Evolutionary conservation across 2,113 vertebrate species (phyloP), one percentile per base, ranked within the genome.

Genomic region (Siniperca knerii): DNA sequence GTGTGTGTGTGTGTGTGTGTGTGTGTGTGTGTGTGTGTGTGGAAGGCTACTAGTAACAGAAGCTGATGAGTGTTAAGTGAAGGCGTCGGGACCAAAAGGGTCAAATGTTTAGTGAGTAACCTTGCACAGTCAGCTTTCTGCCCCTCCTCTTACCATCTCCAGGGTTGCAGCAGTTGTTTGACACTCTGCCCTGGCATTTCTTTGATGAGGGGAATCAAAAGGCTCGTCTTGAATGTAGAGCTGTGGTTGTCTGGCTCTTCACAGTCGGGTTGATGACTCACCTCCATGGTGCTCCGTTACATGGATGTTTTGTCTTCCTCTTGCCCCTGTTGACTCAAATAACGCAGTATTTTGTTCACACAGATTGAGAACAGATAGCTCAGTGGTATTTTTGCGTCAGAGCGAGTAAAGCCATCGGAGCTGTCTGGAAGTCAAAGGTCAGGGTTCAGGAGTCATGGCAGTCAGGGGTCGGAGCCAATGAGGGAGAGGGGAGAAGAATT

Each of bases 251-350:
- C 79, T 87, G 85, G 67, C 71, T 58, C 62, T 75, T 81, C 48
- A 37, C 62, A 76, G 69, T 77, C 70, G 80, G 75, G 57, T 69
- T 40, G 71, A 77, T 90, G 90, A 92, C 82, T 91, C 92, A 84
- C 84, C 76, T 86, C 57, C 4, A 1, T 15, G 54, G 75, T 76
- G 76, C 87, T 87, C 55, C 20, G 13, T 90, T 89, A 87, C 88
- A 74, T 16, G 77, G 77, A 86, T 90, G 93, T 94, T 92, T 92
- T 92, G 91, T 91, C 93, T 89, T 91, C 71, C 67, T 52, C 52
- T 67, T 37, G 57, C 64, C 80, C 81, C 71, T 40, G 75, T 91
- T 85, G 87, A 92, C 89, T 93, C 84, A 12, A 82, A 25, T 85
- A 79, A 90, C 81, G 73, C 46, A 42, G 74, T 70, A 81, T 93